Evolutionary conservation across 2,113 vertebrate genomes (phyloP).

Genomic region (Calyptomena viridis): DNA sequence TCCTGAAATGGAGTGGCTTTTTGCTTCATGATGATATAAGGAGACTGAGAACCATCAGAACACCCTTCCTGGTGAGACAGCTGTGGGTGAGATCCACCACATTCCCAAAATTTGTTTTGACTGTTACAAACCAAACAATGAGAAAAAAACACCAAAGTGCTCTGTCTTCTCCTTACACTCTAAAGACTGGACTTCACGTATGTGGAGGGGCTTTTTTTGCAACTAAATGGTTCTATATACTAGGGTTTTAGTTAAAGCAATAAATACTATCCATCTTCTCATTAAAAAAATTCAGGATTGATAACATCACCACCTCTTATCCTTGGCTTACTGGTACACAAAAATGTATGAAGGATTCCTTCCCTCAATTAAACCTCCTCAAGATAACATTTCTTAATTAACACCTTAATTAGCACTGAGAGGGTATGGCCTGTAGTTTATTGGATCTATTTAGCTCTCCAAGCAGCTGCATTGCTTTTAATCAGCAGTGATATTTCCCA

Average conservation of each 20-base stretch:
- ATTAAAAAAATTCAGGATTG: background rate
- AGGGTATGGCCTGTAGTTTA: constrained; percentile 42
- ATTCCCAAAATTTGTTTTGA: background rate
- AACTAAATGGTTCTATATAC: background rate
- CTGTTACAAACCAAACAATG: background rate
- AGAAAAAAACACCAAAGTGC: background rate
- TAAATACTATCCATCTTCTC: background rate
- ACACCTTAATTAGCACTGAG: constrained; percentile 60
- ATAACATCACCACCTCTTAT: background rate
- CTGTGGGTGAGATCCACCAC: background rate
- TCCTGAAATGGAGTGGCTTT: background rate
- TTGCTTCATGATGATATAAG: background rate
- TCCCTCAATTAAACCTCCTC: background rate
- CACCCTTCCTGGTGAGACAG: background rate
- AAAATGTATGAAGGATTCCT: background rate
- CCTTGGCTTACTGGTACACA: background rate
- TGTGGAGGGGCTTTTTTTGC: background rate
- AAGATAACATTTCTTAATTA: constrained; percentile 61
- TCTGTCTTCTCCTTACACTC: background rate
- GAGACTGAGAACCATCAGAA: background rate
- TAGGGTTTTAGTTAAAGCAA: background rate
- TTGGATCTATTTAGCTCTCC: constrained; percentile 38
- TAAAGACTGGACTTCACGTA: background rate
- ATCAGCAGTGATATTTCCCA: constrained; percentile 22
- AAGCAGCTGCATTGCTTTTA: constrained; percentile 54